Base-by-base conservation (phyloP, 2,113 vertebrate genomes). In the Raja brachyura region DNA sequence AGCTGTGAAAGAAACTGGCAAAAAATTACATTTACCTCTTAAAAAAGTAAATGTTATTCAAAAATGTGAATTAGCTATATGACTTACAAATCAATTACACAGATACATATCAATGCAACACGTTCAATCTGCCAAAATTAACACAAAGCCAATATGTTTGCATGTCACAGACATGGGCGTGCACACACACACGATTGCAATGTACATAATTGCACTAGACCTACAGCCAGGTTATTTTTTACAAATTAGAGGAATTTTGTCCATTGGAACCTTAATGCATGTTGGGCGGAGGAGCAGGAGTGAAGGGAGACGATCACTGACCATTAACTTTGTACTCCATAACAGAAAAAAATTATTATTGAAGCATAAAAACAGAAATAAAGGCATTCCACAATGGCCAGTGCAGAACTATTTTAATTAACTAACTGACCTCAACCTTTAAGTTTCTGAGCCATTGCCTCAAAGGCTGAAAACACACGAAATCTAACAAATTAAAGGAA, bases 101-200 rank as follows among this genome's bases (percentile, higher is more conserved):
- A 97, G 97, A 97, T 98, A 98, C 97, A 98, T 98, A 97, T 97
- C 97, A 97, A 98, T 96, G 98, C 96, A 95, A 96, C 97, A 98
- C 98, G 98, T 98, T 98, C 98, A 98, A 96, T 97, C 97, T 97
- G 98, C 97, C 97, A 97, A 96, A 97, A 96, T 96, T 97, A 98
- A 97, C 98, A 98, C 96, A 98, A 98, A 98, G 98, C 97, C 96
- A 97, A 96, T 97, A 98, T 96, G 97, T 96, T 97, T 97, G 96
- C 95, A 61, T 97, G 96, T 96, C 95, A 96, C 97, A 96, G 93
- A 93, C 92, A 93, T 93, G 81, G 77, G 75, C 77, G 77, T 93
- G 56, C 93, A 93, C 93, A 33, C 54, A 88, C n/a, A 93, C 68
- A 79, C 86, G 95, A 98, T 97, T 97, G 97, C 97, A 98, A 96